Evolutionary conservation across 2,888 invertebrate species (phyloP).

Genomic region (Subacronicta megacephala): DNA sequence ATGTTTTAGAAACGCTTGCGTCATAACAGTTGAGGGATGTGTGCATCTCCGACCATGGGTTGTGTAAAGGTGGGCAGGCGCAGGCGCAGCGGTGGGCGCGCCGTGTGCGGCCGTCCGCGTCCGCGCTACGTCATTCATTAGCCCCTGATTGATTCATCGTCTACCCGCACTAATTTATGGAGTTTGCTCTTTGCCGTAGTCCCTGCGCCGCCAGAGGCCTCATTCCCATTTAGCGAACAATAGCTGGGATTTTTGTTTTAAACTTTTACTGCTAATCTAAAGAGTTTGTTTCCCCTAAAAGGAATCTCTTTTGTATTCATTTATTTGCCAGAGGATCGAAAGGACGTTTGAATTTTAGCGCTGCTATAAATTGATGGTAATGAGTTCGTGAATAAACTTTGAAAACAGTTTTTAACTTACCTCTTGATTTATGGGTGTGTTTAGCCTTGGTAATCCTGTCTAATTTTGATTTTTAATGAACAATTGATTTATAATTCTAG

Average conservation of each 20-base stretch:
- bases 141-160: slow-evolving; percentile 86
- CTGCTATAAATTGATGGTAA: slow-evolving; percentile 63
- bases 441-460: slow-evolving; percentile 15
- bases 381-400: slow-evolving; percentile 59
- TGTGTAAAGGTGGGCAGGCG: slow-evolving; percentile 38
- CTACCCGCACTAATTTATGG: slow-evolving; percentile 82
- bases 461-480: slow-evolving; percentile 9
- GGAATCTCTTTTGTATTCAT: slow-evolving; percentile 64
- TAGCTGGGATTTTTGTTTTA: slow-evolving; percentile 73
- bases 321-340: slow-evolving; percentile 61
- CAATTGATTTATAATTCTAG: slow-evolving; percentile 78
- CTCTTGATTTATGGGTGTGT: slow-evolving; percentile 28
- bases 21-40: slow-evolving; percentile 12
- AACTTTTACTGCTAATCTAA: slow-evolving; percentile 66
- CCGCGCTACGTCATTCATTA: slow-evolving; percentile 75
- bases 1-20: slow-evolving; percentile 24
- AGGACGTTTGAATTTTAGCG: slow-evolving; percentile 59
- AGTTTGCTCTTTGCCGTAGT: slow-evolving; percentile 76
- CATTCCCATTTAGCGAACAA: slow-evolving; percentile 74
- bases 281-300: slow-evolving; percentile 59
- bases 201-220: slow-evolving; percentile 66
- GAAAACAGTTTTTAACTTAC: slow-evolving; percentile 27
- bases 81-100: slow-evolving; percentile 56
- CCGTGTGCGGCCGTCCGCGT: slow-evolving; percentile 79
- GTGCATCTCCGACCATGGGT: slow-evolving; percentile 9